These are phyloP conservation scores for Toxostoma redivivum DNA, from an alignment of 2,113 vertebrate genomes.

Conservation along the genomic window DNA sequence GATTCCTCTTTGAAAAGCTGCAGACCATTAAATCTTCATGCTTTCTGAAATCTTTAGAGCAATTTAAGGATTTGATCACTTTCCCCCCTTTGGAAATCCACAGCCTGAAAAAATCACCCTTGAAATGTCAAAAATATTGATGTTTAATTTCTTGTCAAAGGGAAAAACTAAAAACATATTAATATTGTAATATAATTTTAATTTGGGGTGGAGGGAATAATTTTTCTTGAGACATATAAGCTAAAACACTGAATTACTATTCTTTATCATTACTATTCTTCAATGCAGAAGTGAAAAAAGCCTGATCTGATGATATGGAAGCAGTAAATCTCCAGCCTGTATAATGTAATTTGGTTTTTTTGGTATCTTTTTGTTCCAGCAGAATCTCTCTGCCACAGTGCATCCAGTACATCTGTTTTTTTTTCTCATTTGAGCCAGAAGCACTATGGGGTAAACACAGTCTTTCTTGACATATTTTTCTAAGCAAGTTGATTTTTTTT, in stretches of 20 bases:
- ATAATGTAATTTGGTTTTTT: not conserved
- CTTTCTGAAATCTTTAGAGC: not conserved
- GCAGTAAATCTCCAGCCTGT: not conserved
- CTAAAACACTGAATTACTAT: not conserved
- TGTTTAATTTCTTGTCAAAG: not conserved
- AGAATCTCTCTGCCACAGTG: not conserved
- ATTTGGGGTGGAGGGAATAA: accelerated
- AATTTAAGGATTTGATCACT: not conserved
- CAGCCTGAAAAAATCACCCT: not conserved
- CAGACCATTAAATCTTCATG: not conserved
- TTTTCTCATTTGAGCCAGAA: not conserved
- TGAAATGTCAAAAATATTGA: not conserved
- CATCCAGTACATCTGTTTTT: not conserved
- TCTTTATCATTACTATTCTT: not conserved
- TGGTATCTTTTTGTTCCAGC: not conserved
- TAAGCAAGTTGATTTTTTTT: not conserved
- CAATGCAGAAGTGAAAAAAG: not conserved
- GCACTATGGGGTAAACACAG: not conserved
- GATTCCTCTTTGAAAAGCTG: not conserved
- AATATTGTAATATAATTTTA: not conserved
- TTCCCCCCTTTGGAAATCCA: not conserved
- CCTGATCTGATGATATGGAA: not conserved
- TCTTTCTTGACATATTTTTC: not conserved
- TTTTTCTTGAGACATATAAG: not conserved
- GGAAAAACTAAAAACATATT: not conserved